phyloP scores from a whole-genome alignment of 2,113 vertebrate genomes.

The Vidua chalybeata region DNA sequence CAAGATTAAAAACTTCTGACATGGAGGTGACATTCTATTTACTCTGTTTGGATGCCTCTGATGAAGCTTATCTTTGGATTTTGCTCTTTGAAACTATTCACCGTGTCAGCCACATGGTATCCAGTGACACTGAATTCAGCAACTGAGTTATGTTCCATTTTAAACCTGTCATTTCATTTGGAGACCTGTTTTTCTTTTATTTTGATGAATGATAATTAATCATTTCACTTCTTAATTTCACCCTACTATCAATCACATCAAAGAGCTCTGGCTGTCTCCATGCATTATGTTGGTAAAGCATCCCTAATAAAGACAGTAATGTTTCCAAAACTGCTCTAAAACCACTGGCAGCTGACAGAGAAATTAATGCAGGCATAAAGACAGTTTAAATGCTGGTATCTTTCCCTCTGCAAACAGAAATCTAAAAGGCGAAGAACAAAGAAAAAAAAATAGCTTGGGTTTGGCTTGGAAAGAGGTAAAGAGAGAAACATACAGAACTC shows the following conservation, averaged over 20 bases:
- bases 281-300: not conserved
- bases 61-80: not conserved
- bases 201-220: not conserved
- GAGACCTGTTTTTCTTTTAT: not conserved
- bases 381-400: not conserved
- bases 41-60: not conserved
- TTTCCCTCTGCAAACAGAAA: not conserved
- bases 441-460: not conserved
- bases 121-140: not conserved
- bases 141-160: not conserved
- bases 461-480: not conserved
- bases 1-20: not conserved
- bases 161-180: not conserved
- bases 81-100: not conserved
- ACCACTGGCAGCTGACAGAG: not conserved
- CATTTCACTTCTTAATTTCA: not conserved
- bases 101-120: accelerated
- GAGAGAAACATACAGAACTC: not conserved
- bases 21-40: not conserved
- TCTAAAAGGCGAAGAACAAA: not conserved
- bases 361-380: not conserved
- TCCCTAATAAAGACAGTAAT: not conserved
- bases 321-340: not conserved
- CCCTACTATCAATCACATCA: not conserved
- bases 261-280: not conserved